Conservation (phyloP, 2,113 vertebrate genomes). For the Callocephalon fimbriatum region DNA sequence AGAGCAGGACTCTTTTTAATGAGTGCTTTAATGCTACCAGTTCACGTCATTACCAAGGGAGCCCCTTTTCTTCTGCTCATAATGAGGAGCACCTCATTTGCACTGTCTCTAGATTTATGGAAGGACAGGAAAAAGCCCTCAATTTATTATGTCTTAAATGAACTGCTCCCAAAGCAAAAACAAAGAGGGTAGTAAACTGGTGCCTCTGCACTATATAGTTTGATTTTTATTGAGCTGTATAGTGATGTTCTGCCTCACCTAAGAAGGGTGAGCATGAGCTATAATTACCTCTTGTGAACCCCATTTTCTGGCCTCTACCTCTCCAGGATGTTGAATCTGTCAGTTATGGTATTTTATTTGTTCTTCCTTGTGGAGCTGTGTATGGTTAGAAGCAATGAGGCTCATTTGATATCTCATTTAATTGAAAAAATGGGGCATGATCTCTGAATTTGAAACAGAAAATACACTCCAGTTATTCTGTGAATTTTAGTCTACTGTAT, state of each 20-base stretch:
- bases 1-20: constrained; percentile 66
- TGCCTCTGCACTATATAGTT: constrained; percentile 30
- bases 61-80: constrained; percentile 62
- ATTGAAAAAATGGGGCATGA: neutral
- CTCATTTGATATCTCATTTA: constrained; percentile 31
- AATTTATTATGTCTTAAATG: constrained; percentile 79
- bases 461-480: neutral
- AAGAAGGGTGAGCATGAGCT: constrained; percentile 17
- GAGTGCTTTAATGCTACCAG: constrained; percentile 55
- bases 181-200: constrained; percentile 68
- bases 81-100: constrained; percentile 81
- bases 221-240: constrained; percentile 63
- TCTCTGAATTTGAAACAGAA: neutral
- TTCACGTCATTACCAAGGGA: constrained; percentile 61
- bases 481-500: neutral
- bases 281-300: constrained; percentile 57
- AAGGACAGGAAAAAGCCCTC: constrained; percentile 36
- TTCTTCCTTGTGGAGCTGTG: neutral
- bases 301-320: constrained; percentile 34
- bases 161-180: constrained; percentile 78
- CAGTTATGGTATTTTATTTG: constrained; percentile 39
- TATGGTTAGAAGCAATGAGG: neutral
- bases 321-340: constrained; percentile 26
- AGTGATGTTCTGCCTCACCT: constrained; percentile 44
- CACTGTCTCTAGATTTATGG: constrained; percentile 76